A percentile compares a stretch with the other conserved stretches of the same genome.
phyloP scores from a whole-genome alignment of 2,888 invertebrate genomes.

The Nomada flava region DNA sequence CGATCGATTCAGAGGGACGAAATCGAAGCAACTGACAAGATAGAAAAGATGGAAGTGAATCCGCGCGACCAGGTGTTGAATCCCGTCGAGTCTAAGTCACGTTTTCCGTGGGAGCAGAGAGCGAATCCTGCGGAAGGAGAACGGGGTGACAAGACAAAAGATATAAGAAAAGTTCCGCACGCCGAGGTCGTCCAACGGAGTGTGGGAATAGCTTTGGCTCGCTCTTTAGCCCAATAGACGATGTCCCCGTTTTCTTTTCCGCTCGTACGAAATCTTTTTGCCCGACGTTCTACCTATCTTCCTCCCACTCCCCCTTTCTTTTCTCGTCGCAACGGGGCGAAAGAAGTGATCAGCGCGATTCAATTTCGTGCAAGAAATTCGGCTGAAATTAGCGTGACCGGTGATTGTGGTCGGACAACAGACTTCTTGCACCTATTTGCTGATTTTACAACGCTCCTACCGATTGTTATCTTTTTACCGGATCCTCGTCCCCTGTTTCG shows the following conservation, averaged over 20 bases:
- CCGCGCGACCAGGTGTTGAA: constrained; percentile 40
- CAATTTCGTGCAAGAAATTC: constrained; percentile 19
- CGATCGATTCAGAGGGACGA: constrained; percentile 10
- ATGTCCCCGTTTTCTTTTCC: constrained; percentile 37
- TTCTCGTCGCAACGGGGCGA: not conserved
- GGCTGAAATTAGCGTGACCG: constrained; percentile 23
- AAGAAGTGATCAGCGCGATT: not conserved
- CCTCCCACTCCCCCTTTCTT: constrained; percentile 40
- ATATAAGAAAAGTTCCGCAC: constrained; percentile 70
- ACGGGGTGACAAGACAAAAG: constrained; percentile 76
- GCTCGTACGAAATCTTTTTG: constrained; percentile 28
- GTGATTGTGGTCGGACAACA: constrained; percentile 2
- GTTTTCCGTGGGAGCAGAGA: constrained; percentile 76
- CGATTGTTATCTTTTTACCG: too few species aligned
- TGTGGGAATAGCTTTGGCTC: constrained; percentile 73
- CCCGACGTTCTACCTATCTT: constrained; percentile 16
- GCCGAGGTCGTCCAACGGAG: constrained; percentile 69
- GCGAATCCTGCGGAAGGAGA: constrained; percentile 70
- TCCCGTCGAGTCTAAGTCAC: constrained; percentile 55
- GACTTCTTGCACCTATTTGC: not conserved
- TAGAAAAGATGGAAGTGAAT: not conserved
- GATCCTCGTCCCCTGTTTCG: not conserved
- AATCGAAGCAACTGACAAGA: not conserved
- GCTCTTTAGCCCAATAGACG: constrained; percentile 33
- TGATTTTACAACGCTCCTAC: not conserved